Conservation (phyloP, 1,140 invertebrate species). For the Pachyrhynchus sulphureomaculatus region DNA sequence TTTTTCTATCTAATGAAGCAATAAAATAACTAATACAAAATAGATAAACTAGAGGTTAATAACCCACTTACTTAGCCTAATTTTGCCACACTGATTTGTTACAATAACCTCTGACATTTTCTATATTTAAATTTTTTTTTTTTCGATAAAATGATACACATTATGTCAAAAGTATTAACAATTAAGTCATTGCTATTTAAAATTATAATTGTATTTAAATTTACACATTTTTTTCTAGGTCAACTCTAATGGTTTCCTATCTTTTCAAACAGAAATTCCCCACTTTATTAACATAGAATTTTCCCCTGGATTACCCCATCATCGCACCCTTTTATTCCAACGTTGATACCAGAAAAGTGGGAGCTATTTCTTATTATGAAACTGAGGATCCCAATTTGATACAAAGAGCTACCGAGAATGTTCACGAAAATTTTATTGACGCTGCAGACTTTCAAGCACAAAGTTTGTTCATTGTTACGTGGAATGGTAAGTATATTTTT, state of each 20-base stretch:
- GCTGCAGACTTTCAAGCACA: slow-evolving; percentile 66
- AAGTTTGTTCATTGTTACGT: slow-evolving; percentile 65
- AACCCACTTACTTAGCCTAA: no score
- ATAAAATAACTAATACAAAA: no score
- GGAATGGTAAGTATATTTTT: slow-evolving; percentile 62
- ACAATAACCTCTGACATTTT: no score
- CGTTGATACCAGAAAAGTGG: slow-evolving; percentile 75
- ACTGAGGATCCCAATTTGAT: slow-evolving; percentile 66
- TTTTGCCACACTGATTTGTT: no score
- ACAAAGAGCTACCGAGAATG: slow-evolving; percentile 63
- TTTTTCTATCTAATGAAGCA: no score
- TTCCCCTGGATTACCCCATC: slow-evolving; percentile 83
- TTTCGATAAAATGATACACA: no score
- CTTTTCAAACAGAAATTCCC: slow-evolving; percentile 83
- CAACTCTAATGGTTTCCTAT: slow-evolving; percentile 89
- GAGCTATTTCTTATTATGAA: slow-evolving; percentile 78
- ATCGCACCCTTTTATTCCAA: slow-evolving; percentile 91
- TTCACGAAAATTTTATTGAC: slow-evolving; percentile 70
- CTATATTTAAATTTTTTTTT: no score
- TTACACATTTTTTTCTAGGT: slow-evolving; percentile 72
- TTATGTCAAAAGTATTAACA: no score
- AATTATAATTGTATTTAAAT: no score
- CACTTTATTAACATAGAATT: slow-evolving; percentile 85
- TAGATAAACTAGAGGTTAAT: no score
- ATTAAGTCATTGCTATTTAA: no score